Conservation (phyloP, 2,113 vertebrate species). For the Anseranas semipalmata region DNA sequence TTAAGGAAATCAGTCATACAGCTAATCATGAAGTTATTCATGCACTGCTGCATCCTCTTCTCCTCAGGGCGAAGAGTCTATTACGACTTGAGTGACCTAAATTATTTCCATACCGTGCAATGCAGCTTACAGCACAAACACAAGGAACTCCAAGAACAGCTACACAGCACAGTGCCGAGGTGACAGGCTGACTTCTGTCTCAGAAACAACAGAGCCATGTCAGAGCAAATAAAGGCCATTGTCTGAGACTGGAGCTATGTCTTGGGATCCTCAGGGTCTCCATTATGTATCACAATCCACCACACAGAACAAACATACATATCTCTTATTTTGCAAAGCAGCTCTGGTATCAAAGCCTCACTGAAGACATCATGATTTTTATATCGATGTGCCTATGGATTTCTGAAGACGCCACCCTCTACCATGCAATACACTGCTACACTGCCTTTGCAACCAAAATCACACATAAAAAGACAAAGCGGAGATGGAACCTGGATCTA, state of each 20-base stretch:
- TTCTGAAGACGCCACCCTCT: background rate
- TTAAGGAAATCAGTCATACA: background rate
- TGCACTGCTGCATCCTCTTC: background rate
- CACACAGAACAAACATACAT: background rate
- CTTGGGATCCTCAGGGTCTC: background rate
- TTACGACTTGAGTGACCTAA: background rate
- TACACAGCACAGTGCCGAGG: background rate
- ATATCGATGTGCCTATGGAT: background rate
- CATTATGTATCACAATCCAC: background rate
- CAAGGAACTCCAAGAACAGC: background rate
- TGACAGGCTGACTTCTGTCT: background rate
- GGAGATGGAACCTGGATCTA: background rate
- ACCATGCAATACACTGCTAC: background rate
- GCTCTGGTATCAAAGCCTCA: background rate
- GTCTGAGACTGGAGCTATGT: rapidly evolving
- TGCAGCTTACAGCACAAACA: background rate
- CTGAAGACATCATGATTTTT: background rate
- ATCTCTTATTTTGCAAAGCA: background rate
- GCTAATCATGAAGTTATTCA: background rate
- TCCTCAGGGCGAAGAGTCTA: background rate
- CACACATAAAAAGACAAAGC: background rate
- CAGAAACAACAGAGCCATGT: background rate
- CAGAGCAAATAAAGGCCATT: background rate
- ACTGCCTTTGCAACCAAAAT: background rate
- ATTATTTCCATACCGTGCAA: background rate